phyloP scores from a whole-genome alignment of 2,113 vertebrate species.

The Lophius piscatorius region DNA sequence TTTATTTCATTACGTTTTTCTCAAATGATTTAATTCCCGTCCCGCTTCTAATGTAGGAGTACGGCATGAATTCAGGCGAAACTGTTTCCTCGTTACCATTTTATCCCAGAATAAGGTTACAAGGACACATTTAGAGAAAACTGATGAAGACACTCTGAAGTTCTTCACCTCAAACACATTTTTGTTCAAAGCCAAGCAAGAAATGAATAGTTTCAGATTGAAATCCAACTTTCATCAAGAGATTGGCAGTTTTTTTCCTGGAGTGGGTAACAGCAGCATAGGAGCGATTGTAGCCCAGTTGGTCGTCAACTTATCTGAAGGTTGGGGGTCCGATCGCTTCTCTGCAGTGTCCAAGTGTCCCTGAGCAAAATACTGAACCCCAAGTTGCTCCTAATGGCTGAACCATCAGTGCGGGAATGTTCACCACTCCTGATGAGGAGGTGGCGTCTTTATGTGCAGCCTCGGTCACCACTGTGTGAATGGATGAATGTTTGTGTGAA shows the following conservation, averaged over 20 bases:
- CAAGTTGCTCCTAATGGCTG: no score
- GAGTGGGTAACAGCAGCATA: slow-evolving; percentile 10
- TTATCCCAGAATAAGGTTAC: slow-evolving; percentile 14
- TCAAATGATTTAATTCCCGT: slow-evolving; percentile 14
- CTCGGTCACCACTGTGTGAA: no score
- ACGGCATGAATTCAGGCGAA: slow-evolving; percentile 18
- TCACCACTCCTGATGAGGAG: no score
- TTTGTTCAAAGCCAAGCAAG: slow-evolving; percentile 20
- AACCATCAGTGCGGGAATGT: no score
- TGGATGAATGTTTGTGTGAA: no score
- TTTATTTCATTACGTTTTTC: slow-evolving; percentile 31
- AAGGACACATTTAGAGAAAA: slow-evolving; percentile 37
- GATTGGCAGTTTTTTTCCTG: slow-evolving; percentile 25
- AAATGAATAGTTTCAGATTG: slow-evolving; percentile 35
- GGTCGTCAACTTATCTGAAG: no score
- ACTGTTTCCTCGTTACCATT: slow-evolving; percentile 22
- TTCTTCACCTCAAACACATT: slow-evolving; percentile 26
- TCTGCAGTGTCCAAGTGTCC: no score
- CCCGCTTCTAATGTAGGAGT: slow-evolving; percentile 28
- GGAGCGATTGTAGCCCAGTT: not conserved
- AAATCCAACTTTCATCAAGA: slow-evolving; percentile 44
- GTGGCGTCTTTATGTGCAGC: no score
- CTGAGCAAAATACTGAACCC: no score
- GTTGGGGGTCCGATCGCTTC: no score
- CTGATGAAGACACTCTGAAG: slow-evolving; percentile 35